phyloP scores from a whole-genome alignment of 2,888 invertebrate species.

The Neria commutata region DNA sequence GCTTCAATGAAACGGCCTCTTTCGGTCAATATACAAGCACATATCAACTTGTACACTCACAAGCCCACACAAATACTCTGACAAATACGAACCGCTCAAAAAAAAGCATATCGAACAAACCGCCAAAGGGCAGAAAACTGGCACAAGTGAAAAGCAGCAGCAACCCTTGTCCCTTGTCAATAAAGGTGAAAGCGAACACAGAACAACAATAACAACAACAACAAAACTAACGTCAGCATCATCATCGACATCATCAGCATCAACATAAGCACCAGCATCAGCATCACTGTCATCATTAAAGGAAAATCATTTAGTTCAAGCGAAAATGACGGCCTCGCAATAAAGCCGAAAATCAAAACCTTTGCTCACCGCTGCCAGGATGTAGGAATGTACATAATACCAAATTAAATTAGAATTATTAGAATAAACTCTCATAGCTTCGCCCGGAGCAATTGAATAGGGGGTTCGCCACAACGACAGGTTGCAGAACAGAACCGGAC shows the following conservation, averaged over 20 bases:
- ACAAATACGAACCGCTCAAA: slow-evolving; percentile 16
- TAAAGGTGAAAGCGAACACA: too few species aligned
- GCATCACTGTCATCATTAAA: not conserved
- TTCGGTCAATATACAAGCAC: too few species aligned
- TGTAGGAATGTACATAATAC: not conserved
- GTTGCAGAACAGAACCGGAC: too few species aligned
- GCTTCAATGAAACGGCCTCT: not conserved
- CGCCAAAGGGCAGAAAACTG: not conserved
- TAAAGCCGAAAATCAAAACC: not conserved
- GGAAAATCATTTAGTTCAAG: slow-evolving; percentile 13
- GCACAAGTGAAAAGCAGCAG: not conserved
- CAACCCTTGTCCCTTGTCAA: slow-evolving; percentile 7
- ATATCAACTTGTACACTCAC: slow-evolving; percentile 23
- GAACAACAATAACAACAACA: slow-evolving; percentile 10
- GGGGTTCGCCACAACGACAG: too few species aligned
- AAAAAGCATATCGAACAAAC: slow-evolving; percentile 18
- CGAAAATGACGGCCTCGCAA: too few species aligned
- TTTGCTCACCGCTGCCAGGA: not conserved
- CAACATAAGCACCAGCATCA: not conserved
- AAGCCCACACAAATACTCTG: slow-evolving; percentile 9
- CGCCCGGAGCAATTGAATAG: not conserved
- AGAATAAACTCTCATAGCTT: not conserved
- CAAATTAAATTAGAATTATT: not conserved
- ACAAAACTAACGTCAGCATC: slow-evolving; percentile 6
- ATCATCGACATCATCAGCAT: slow-evolving; percentile 10